These are phyloP conservation scores for Phaedon cochleariae DNA, from an alignment of 2,888 invertebrate genomes.

Conservation along the genomic window DNA sequence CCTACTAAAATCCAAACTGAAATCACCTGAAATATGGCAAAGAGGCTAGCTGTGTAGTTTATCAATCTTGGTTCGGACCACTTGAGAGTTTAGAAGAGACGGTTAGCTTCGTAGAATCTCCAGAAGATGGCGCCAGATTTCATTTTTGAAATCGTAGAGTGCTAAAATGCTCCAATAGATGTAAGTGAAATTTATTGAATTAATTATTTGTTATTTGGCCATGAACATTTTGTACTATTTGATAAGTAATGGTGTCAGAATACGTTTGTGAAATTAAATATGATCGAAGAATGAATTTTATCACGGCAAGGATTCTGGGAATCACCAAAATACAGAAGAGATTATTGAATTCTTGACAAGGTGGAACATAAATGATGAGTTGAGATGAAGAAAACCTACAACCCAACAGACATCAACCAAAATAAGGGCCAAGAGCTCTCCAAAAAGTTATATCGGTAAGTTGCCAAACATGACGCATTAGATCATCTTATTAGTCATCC, in stretches of 20 bases:
- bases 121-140: constrained; percentile 36
- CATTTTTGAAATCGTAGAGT: constrained; percentile 36
- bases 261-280: constrained; percentile 57
- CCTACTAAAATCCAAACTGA: too few species aligned
- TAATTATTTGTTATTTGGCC: constrained; percentile 42
- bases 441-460: constrained; percentile 68
- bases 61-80: too few species aligned
- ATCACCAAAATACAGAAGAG: constrained; percentile 51
- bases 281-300: constrained; percentile 59
- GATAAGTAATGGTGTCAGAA: constrained; percentile 62
- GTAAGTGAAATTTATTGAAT: constrained; percentile 43
- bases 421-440: constrained; percentile 67
- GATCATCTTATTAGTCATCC: constrained; percentile 8
- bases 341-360: constrained; percentile 62
- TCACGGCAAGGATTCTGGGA: constrained; percentile 51
- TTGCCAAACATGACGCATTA: constrained; percentile 22
- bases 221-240: constrained; percentile 50
- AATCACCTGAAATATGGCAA: too few species aligned
- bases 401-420: constrained; percentile 64
- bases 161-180: constrained; percentile 47
- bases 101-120: not conserved
- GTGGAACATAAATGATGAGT: constrained; percentile 61
- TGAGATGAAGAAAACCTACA: constrained; percentile 67
- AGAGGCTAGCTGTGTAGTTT: too few species aligned
- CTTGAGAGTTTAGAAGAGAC: too few species aligned